Conservation (phyloP, 2,113 vertebrate species). For the Clarias gariepinus region DNA sequence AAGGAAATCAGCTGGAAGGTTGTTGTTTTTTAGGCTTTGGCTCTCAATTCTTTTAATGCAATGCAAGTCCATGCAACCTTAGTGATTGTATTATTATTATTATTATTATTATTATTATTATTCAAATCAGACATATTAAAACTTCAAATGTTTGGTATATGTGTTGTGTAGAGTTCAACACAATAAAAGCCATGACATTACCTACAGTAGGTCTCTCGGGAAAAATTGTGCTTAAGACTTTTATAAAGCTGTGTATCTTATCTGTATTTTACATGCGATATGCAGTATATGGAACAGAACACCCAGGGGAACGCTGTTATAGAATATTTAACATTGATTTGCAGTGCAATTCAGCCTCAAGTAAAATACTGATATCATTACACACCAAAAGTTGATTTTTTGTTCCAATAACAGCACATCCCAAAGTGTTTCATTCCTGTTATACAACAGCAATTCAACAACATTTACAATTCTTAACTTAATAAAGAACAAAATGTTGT, state of each 20-base stretch:
- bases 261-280: background rate
- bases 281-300: background rate
- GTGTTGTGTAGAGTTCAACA: background rate
- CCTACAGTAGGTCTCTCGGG: background rate
- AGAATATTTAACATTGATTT: background rate
- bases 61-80: background rate
- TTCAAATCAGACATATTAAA: background rate
- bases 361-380: background rate
- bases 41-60: background rate
- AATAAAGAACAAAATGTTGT: background rate
- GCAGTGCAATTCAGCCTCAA: background rate
- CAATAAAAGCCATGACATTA: conserved; percentile 9
- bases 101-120: background rate
- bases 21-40: background rate
- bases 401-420: background rate
- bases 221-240: background rate
- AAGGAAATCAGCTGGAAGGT: background rate
- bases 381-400: background rate
- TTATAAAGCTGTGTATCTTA: background rate
- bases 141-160: background rate
- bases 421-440: background rate
- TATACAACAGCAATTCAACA: background rate
- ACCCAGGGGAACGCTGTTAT: background rate
- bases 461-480: background rate
- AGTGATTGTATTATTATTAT: background rate